Evolutionary conservation across 2,113 vertebrate species (phyloP), one percentile per base, ranked within the genome.

Genomic region (Zosterops pallidus): DNA sequence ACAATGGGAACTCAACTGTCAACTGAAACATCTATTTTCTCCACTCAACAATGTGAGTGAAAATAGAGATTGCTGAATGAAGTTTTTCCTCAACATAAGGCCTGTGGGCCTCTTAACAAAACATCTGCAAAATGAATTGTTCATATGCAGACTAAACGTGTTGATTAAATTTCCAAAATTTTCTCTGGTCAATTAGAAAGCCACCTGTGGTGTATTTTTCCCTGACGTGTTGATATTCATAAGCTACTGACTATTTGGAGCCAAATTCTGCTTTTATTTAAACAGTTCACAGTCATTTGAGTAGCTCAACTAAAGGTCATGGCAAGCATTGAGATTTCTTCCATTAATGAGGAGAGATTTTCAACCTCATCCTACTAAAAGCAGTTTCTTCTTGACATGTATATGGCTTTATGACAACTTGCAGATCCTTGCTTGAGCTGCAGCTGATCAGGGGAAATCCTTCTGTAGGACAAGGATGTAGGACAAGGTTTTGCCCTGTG

Each of bases 81-180:
- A 76, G 41, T 15, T 91, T 71, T 89, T 33, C 37, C 49, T 95
- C 86, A 65, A n/a, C 41, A 46, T 71, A 89, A 84, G 69, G 84
- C 74, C 78, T 76, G 67, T 53, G 89, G 50, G 59, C 29, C 23
- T 90, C 67, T 80, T 85, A 83, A 70, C 28, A 87, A 94, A 92
- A 79, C 86, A 76, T 89, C 84, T 80, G 84, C 84, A 55, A 87
- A 92, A 91, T 57, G 24, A 72, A 64, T 85, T 87, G 50, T 70
- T 93, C 74, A 53, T 93, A 65, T 82, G 93, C 52, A 68, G 70
- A n/a, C 47, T 82, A 56, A 87, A 91, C 39, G 82, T 82, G 87
- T 93, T 87, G 90, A 93, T 96, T 91, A 84, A 62, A 94, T 92
- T 94, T 89, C 91, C 70, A 87, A 82, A 81, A 87, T 75, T 94